These are phyloP conservation scores for Pangasius djambal DNA, from an alignment of 2,797 vertebrate species.

Conservation along the genomic window DNA sequence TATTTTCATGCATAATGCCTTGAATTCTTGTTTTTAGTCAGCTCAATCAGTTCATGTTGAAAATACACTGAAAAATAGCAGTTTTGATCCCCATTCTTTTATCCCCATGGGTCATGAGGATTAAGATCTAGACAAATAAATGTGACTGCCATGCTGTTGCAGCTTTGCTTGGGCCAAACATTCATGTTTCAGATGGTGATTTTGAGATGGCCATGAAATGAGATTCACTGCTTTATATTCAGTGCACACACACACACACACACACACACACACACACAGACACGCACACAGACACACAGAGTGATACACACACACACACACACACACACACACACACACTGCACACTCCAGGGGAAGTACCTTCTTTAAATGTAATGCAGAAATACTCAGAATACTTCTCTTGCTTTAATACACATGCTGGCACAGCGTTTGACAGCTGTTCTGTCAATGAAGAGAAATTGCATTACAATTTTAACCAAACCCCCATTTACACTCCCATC, in stretches of 20 bases:
- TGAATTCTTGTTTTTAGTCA: background rate
- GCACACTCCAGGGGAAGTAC: constrained; percentile 6
- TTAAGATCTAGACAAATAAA: constrained; percentile 5
- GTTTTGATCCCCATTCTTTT: background rate
- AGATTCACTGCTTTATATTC: constrained; percentile 39
- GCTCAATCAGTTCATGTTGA: background rate
- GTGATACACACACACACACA: constrained; percentile 7
- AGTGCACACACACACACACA: background rate
- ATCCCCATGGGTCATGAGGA: constrained; percentile 2
- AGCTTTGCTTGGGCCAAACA: background rate
- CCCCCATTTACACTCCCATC: background rate
- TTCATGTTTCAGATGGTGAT: constrained; percentile 18
- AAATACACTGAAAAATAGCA: constrained; percentile 10
- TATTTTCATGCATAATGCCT: background rate
- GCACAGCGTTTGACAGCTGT: background rate
- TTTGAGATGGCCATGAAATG: constrained; percentile 31
- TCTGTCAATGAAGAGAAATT: background rate
- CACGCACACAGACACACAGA: background rate
- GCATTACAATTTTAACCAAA: background rate
- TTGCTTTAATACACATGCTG: background rate
- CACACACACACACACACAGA: background rate
- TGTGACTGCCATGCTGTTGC: background rate
- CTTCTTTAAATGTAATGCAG: constrained; percentile 23
- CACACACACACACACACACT: background rate
- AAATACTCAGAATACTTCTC: background rate